Percentiles rank a stretch among this genome's conserved stretches.
phyloP scores from a whole-genome alignment of 2,113 vertebrate species.

The Podarcis muralis region DNA sequence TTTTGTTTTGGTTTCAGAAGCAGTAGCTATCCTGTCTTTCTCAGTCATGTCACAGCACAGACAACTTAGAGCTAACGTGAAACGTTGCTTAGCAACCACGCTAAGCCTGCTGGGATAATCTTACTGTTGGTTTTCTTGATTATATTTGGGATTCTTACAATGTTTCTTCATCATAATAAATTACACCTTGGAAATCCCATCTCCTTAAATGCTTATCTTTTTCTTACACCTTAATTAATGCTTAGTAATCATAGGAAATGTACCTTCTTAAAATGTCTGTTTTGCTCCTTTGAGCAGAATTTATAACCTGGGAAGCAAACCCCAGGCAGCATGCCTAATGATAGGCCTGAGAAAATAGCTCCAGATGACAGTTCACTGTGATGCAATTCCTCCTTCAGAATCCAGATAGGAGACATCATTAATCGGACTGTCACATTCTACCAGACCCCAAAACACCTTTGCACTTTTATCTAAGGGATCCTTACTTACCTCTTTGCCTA shows the following conservation, averaged over 20 bases:
- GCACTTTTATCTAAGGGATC: background rate
- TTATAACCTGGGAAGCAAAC: background rate
- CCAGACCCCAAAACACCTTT: background rate
- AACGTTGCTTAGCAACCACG: conserved; percentile 35
- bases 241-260: background rate
- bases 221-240: conserved; percentile 17
- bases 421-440: background rate
- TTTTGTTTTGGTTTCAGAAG: background rate
- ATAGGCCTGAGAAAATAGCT: background rate
- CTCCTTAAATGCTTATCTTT: conserved; percentile 19
- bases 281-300: background rate
- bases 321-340: background rate
- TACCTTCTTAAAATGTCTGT: conserved; percentile 5
- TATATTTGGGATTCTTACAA: conserved; percentile 6
- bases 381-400: background rate
- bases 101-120: conserved; percentile 32
- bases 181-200: background rate
- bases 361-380: background rate
- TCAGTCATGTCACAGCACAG: conserved; percentile 9
- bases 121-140: conserved; percentile 21
- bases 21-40: conserved; percentile 11
- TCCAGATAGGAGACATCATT: background rate
- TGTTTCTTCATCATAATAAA: conserved; percentile 12
- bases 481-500: too few relatives aligned
- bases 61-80: conserved; percentile 24